These are phyloP conservation scores for Deroptyus accipitrinus DNA, from an alignment of 2,113 vertebrate species.

Conservation along the genomic window DNA sequence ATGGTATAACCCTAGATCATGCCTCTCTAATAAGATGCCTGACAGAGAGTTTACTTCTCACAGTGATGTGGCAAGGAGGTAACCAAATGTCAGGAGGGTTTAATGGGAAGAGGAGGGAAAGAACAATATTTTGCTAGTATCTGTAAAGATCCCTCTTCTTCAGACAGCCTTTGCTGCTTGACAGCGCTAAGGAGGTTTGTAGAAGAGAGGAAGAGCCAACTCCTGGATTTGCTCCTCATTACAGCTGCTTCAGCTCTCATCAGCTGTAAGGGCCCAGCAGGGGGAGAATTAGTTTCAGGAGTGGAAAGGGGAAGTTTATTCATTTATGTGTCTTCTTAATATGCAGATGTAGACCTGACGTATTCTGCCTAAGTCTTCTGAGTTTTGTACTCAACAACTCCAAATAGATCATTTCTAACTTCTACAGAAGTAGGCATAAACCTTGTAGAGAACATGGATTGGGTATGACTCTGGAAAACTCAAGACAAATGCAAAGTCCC, in stretches of 20 bases:
- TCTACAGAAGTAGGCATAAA: not conserved
- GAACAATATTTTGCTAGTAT: not conserved
- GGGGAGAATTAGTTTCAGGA: not conserved
- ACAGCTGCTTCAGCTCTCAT: not conserved
- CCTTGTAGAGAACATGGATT: not conserved
- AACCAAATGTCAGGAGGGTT: not conserved
- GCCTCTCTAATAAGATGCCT: not conserved
- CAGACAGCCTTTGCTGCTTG: not conserved
- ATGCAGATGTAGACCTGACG: accelerated
- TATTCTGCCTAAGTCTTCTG: not conserved
- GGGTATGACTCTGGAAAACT: not conserved
- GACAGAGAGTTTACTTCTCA: not conserved
- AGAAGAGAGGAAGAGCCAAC: not conserved
- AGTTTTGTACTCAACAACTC: not conserved
- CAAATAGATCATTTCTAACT: not conserved
- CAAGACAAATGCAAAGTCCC: not conserved
- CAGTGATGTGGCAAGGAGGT: not conserved
- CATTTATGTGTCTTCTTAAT: not conserved
- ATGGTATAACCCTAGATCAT: not conserved
- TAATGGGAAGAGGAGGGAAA: not conserved
- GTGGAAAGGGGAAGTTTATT: not conserved
- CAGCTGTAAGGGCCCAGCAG: not conserved
- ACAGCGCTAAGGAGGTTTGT: not conserved
- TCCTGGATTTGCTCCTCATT: not conserved
- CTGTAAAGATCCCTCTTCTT: not conserved